Base-by-base conservation (phyloP, 2,113 vertebrate species). In the Brachypteracias leptosomus region DNA sequence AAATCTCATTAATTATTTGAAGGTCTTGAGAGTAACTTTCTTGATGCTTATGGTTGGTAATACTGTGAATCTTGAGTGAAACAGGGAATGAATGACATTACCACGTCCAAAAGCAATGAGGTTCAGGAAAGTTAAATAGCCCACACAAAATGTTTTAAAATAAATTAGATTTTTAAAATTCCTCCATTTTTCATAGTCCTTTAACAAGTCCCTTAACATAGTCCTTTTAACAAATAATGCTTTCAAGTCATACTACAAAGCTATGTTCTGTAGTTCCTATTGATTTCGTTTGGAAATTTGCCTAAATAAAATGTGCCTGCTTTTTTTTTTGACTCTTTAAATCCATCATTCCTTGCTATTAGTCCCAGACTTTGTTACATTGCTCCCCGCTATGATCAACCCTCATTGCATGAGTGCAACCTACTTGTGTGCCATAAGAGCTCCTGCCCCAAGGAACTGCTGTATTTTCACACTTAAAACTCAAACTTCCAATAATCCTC, bases 141-240 rank as follows among this genome's bases (percentile, higher is more conserved):
- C 26, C 11, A 3, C 59, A 78, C 13, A 44, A 88, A 94, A 95
- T 47, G 15, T 59, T 61, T 65, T n/a, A 72, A 81, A 92, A 86
- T 75, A 84, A 70, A 86, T 81, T 21, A 57, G 36, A 57, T 70
- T 87, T 88, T 78, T 6, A 0, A 42, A 94, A 86, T 86, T 65
- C 46, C 57, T 71, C 44, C 13, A 0, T 75, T 94, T 90, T 88
- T 90, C 63, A 33, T 47, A 58, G 67, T 42, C 35, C 29, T 86
- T n/a, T n/a, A n/a, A n/a, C n/a, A n/a, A n/a, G n/a, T n/a, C n/a
- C n/a, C n/a, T n/a, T n/a, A n/a, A n/a, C n/a, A n/a, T n/a, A n/a
- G n/a, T n/a, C n/a, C n/a, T n/a, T n/a, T n/a, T 89, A 93, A 67
- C 59, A 92, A 95, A 95, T 90, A 90, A 74, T 65, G 58, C 36